A percentile compares a stretch with the other conserved stretches of the same genome.
These are phyloP conservation scores for Xiphydria camelus DNA, from an alignment of 2,888 invertebrate species.

Conservation along the genomic window DNA sequence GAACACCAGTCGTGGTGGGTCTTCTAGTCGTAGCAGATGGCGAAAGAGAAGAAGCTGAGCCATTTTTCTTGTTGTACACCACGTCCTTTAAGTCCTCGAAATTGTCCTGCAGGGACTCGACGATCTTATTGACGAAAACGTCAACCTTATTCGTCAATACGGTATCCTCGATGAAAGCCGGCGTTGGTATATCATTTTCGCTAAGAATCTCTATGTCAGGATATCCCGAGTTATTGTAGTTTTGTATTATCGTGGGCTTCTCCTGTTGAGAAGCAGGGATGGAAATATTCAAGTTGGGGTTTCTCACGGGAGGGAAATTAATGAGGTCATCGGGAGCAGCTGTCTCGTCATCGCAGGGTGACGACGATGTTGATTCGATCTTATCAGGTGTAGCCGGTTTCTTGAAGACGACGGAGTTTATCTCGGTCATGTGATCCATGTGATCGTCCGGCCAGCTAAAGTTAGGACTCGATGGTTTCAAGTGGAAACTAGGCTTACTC, in stretches of 20 bases:
- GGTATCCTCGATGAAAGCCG: slow-evolving; percentile 76
- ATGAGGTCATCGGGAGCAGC: slow-evolving; percentile 69
- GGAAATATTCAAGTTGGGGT: slow-evolving; percentile 78
- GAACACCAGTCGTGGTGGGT: slow-evolving; percentile 40
- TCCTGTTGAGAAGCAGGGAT: slow-evolving; percentile 60
- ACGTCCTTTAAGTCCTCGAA: slow-evolving; percentile 81
- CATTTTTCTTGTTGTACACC: slow-evolving; percentile 64
- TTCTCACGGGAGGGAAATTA: slow-evolving; percentile 84
- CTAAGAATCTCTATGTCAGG: slow-evolving; percentile 57
- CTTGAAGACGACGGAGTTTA: slow-evolving; percentile 28
- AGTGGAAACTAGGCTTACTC: slow-evolving; percentile 45
- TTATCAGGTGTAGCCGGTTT: slow-evolving; percentile 17
- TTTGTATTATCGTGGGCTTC: slow-evolving; percentile 51
- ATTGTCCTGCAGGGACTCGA: slow-evolving; percentile 80
- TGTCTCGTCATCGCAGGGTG: slow-evolving; percentile 64
- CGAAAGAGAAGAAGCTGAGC: slow-evolving; percentile 32
- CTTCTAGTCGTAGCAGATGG: slow-evolving; percentile 44
- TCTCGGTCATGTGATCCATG: slow-evolving; percentile 13
- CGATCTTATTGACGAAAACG: slow-evolving; percentile 80
- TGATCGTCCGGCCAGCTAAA: slow-evolving; percentile 25
- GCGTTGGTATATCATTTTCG: slow-evolving; percentile 74
- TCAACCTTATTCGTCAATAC: slow-evolving; percentile 79
- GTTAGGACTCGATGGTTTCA: slow-evolving; percentile 36
- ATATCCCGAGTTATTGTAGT: slow-evolving; percentile 58
- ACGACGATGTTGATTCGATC: slow-evolving; percentile 10